Evolutionary conservation across 2,888 invertebrate genomes (phyloP), one percentile per base, ranked within the genome.

Genomic region (Lagria hirta): DNA sequence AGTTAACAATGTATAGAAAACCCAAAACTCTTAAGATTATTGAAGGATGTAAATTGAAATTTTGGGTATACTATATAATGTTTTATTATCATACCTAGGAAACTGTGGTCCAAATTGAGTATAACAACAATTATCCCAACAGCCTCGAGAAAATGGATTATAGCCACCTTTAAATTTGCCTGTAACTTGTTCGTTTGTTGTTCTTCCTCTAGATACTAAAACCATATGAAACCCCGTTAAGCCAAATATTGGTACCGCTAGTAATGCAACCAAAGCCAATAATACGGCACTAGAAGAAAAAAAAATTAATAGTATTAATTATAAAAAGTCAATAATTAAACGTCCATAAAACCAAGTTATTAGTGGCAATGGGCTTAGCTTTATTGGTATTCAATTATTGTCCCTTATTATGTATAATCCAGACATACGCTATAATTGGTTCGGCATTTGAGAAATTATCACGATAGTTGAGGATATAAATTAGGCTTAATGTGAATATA

Each of bases 121-220:
- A 69, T 92, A 90, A 71, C 90, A 90, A 74, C 96, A 95, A 74
- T 99, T 99, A 66, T 86, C 82, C 81, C 89, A 88, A 72, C 96
- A 98, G 16, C 97, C 97, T 65, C 86, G 80, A 3, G 94, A 95
- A 76, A 98, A 99, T 37, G 99, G 99, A 79, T 99, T 99, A 73
- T 92, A 95, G 21, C 96, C 98, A 38, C 95, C 95, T 66, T 95
- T 92, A 77, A 98, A 99, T 77, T 98, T 98, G 43, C 97, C 97
- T 8, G 99, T 99, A 49, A 99, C 98, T 80, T 99, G 99, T 76
- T 99, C 99, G 75, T 99, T 99, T 54, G 99, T 99, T 42, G 99
- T 99, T 54, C 98, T 81, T 21, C 98, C 99, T 49, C 97, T 78
- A 15, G 94, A 88, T 37, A 99, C 96, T 57, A 99, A 80, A 62